A percentile compares a stretch with the other conserved stretches of the same genome.
Evolutionary conservation across 1,140 invertebrate species (phyloP).

Genomic region (Drosophila ananassae): DNA sequence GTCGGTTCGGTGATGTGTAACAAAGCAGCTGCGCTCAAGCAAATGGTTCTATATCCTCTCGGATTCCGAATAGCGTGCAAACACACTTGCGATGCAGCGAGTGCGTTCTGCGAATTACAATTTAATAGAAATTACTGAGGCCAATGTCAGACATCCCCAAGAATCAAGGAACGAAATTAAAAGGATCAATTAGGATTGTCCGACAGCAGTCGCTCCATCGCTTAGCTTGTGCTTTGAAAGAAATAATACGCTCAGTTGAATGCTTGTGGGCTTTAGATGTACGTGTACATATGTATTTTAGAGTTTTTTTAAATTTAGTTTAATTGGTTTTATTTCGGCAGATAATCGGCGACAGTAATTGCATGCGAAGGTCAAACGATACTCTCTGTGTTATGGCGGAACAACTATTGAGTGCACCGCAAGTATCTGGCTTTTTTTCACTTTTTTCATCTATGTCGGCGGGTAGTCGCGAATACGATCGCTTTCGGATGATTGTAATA

Average conservation of each 20-base stretch:
- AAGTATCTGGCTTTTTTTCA: conserved; percentile 63
- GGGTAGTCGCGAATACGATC: conserved; percentile 31
- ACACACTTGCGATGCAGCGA: neutral
- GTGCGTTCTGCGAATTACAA: neutral
- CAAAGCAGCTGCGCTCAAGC: conserved; percentile 67
- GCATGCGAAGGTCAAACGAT: conserved; percentile 80
- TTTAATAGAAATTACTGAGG: neutral
- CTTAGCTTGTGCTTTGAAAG: neutral
- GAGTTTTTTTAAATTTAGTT: conserved; percentile 34
- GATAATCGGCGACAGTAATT: conserved; percentile 52
- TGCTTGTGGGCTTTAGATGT: conserved; percentile 27
- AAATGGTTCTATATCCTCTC: neutral
- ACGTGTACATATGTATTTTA: conserved; percentile 66
- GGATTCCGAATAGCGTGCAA: neutral
- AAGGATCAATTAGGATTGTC: no score
- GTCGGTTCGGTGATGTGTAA: conserved; percentile 77
- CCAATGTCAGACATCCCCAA: neutral
- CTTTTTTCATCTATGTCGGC: conserved; percentile 47
- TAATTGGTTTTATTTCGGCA: conserved; percentile 13
- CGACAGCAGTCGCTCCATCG: neutral
- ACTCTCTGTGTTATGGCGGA: conserved; percentile 15
- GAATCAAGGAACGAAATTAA: no score
- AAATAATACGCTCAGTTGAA: conserved; percentile 16
- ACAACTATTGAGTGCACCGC: neutral
- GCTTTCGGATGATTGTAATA: conserved; percentile 29